phyloP scores from a whole-genome alignment of 2,797 vertebrate species.

The Bucorvus abyssinicus region DNA sequence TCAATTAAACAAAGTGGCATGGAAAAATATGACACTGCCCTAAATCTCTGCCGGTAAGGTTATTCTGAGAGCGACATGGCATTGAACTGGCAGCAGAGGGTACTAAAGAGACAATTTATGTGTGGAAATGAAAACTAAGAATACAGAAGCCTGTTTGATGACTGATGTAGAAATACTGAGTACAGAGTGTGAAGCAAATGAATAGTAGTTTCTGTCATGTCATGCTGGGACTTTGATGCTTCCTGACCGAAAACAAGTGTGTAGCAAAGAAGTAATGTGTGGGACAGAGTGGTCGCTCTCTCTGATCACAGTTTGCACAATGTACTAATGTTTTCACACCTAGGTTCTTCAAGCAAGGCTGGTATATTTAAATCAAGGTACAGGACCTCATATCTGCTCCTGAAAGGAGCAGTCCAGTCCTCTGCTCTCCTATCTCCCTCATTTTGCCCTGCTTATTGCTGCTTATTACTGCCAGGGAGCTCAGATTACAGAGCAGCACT shows the following conservation, averaged over 20 bases:
- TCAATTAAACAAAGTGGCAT: background rate
- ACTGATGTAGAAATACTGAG: background rate
- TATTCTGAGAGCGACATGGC: background rate
- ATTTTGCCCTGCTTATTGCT: background rate
- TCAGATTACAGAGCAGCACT: background rate
- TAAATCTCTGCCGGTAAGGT: background rate
- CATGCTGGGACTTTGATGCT: background rate
- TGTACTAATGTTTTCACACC: background rate
- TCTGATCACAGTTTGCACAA: background rate
- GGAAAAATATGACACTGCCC: background rate
- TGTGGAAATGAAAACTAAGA: background rate
- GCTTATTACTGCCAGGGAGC: background rate
- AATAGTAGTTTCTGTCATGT: background rate
- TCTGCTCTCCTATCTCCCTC: background rate
- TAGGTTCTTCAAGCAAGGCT: background rate
- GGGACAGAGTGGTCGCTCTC: background rate
- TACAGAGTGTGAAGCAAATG: background rate
- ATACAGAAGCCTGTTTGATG: background rate
- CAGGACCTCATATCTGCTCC: background rate
- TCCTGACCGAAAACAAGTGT: background rate
- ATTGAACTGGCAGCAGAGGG: conserved; percentile 39
- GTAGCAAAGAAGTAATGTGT: background rate
- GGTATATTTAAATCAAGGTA: background rate
- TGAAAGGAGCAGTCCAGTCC: background rate
- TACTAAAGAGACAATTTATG: conserved; percentile 34